Evolutionary conservation across 2,888 invertebrate species (phyloP), one percentile per base, ranked within the genome.

Genomic region (Mycalesis mineus): DNA sequence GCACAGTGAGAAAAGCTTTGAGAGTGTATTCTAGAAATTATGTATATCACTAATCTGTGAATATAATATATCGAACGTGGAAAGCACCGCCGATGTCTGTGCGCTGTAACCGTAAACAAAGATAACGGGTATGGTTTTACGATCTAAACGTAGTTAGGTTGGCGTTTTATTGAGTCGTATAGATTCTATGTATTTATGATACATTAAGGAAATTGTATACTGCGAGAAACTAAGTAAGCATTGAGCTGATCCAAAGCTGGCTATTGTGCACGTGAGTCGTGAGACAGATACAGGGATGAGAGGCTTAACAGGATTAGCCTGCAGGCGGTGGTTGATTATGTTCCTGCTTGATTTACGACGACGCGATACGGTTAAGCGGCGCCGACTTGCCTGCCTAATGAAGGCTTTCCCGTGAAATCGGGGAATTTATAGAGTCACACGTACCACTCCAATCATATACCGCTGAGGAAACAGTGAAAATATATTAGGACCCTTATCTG

Each of bases 341-440:
- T 83, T 74, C 67, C 77, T 77, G 75, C 80, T 80, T 88, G 88
- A 89, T 88, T 88, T 88, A 88, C 83, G 84, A 78, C 82, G 84
- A 84, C 81, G 80, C 78, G 82, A 82, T 83, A 84, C 77, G 75
- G 73, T 68, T 65, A 71, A 68, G 72, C 73, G 71, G 68, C 70
- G 69, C 69, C 75, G 72, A 75, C 76, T 79, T 79, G 75, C 76
- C 78, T 77, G 75, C 77, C 78, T 82, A 81, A 80, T 80, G 80
- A 71, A 77, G 70, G 71, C 72, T 68, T 71, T 72, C 70, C 69
- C 66, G 11, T 72, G 73, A 80, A 79, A 83, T 80, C 75, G 75
- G 75, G 74, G 80, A 82, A 84, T 85, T 84, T 84, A 86, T 86
- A 76, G 76, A 77, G 76, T 78, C 74, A 68, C 75, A 74, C 71